A percentile compares a stretch with the other conserved stretches of the same genome.
These are phyloP conservation scores for Goniozus legneri DNA, from an alignment of 1,140 invertebrate genomes.

Conservation along the genomic window DNA sequence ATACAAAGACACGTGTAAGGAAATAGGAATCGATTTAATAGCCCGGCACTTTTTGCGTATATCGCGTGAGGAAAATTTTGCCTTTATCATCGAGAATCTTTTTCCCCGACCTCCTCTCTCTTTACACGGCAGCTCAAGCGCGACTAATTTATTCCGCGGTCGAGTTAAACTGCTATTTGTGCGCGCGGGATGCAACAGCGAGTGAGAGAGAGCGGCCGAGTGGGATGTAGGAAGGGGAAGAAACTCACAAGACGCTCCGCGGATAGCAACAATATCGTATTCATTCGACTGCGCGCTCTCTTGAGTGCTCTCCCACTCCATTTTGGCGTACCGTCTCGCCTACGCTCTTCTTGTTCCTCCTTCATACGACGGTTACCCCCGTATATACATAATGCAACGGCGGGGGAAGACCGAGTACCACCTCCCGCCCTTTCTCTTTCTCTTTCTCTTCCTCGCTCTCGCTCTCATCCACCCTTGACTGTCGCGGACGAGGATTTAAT, in stretches of 20 bases:
- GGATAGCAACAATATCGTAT: conserved; percentile 36
- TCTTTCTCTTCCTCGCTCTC: background rate
- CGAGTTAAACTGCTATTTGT: conserved; percentile 30
- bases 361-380: conserved; percentile 6
- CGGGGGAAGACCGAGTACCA: too few species aligned
- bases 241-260: background rate
- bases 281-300: conserved; percentile 24
- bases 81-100: too few species aligned
- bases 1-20: too few species aligned
- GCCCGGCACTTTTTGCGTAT: too few species aligned
- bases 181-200: conserved; percentile 3
- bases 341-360: background rate
- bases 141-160: conserved; percentile 35
- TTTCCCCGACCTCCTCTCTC: conserved; percentile 1
- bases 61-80: too few species aligned
- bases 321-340: background rate
- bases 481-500: conserved; percentile 28
- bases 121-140: conserved; percentile 8
- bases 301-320: conserved; percentile 1
- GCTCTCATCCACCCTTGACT: conserved; percentile 5
- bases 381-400: conserved; percentile 27
- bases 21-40: too few species aligned
- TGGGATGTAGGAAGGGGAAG: background rate
- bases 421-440: conserved; percentile 8
- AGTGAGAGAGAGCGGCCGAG: background rate